A percentile compares a stretch with the other conserved stretches of the same genome.
Evolutionary conservation across 2,797 vertebrate genomes (phyloP).

Genomic region (Gallinago solitaria): DNA sequence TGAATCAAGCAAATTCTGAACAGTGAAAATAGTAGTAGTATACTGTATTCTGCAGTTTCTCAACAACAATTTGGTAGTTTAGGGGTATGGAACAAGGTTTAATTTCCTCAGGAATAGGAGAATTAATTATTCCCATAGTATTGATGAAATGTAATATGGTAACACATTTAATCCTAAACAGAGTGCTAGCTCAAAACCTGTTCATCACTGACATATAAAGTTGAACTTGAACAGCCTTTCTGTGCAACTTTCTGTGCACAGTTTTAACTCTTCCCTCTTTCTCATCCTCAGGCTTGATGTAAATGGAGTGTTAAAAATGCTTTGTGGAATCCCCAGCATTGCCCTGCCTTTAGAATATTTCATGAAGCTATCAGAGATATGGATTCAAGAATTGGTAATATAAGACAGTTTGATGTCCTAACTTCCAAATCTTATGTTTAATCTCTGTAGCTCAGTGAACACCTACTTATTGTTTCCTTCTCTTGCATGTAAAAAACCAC

Average conservation of each 20-base stretch:
- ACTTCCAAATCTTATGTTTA: not conserved
- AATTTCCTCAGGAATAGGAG: not conserved
- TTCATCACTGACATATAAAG: not conserved
- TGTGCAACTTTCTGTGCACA: not conserved
- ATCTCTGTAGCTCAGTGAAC: not conserved
- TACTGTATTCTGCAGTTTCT: not conserved
- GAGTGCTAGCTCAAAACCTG: accelerated
- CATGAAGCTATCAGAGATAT: not conserved
- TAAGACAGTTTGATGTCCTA: not conserved
- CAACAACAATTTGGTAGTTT: not conserved
- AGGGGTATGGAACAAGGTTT: not conserved
- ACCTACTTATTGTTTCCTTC: not conserved
- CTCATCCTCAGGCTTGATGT: not conserved
- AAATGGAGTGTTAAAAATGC: not conserved
- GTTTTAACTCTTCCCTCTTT: not conserved
- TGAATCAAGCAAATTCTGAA: not conserved
- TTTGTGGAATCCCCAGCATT: not conserved
- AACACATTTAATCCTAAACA: not conserved
- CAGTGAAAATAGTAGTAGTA: not conserved
- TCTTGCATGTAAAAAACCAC: not conserved
- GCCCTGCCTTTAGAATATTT: not conserved
- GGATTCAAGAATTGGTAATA: not conserved
- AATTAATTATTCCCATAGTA: not conserved
- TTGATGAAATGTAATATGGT: not conserved
- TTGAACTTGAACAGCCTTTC: not conserved